Base-by-base conservation (phyloP, 1,140 invertebrate genomes). In the Drosophila micromelanica region DNA sequence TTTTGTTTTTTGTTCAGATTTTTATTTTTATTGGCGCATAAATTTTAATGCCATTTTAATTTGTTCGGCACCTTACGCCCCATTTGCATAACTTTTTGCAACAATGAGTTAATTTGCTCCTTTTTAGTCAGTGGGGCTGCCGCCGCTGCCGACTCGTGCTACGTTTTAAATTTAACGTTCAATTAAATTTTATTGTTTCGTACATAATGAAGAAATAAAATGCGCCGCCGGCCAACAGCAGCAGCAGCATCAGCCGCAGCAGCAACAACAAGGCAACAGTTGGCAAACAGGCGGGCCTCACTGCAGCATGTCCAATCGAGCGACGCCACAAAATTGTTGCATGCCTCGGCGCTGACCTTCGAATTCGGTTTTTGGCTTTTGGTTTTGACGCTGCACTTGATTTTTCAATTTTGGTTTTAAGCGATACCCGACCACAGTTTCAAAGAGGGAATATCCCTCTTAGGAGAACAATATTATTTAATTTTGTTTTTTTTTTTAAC, bases 131-230 rank as follows among this genome's bases (percentile, higher is more conserved):
- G 61, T 20, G 49, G 37, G 42, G 35, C 46, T 30, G 49, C 54
- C 56, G 49, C 55, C 62, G 38, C 11, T n/a, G 11, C 12, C n/a
- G 51, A 37, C 73, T 79, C 76, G 73, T 76, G 76, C 76, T 79
- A 55, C 73, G 74, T 64, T 79, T 79, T 73, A 79, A 79, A 76
- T 79, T 79, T 76, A 79, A 79, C 74, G 76, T 79, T 76, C 76
- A 79, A 79, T 79, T 79, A 76, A 76, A 79, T 79, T 79, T 76
- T 76, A 79, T 79, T 79, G 76, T 79, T 79, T 76, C 59, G 69
- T 68, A 79, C 73, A 76, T 79, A 79, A 79, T 79, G 73, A 79
- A 79, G 76, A 79, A 79, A 76, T 79, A 79, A 79, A 79, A 69
- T 75, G 48, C 49, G 76, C 76, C 60, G 63, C 73, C 46, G 64